Conservation (phyloP, 2,113 vertebrate genomes). For the Electrona antarctica region DNA sequence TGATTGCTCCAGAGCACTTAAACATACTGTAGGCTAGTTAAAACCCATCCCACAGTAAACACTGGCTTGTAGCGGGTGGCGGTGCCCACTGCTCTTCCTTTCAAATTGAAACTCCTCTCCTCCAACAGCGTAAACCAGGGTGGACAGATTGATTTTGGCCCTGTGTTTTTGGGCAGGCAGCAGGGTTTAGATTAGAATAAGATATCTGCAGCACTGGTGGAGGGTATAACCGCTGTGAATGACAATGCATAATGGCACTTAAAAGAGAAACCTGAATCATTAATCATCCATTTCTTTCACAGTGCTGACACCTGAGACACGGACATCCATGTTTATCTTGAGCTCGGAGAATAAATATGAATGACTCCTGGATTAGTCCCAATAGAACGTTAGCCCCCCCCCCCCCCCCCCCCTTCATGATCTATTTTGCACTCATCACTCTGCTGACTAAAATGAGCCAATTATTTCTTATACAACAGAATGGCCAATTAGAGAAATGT, state of each 20-base stretch:
- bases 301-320: constrained; percentile 82
- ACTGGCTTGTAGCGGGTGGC: neutral
- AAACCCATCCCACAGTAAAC: constrained; percentile 6
- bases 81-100: constrained; percentile 30
- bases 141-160: constrained; percentile 48
- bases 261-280: constrained; percentile 80
- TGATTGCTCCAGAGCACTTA: neutral
- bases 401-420: constrained; percentile 79
- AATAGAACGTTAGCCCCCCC: constrained; percentile 80
- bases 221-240: constrained; percentile 64
- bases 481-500: constrained; percentile 87
- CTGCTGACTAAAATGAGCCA: constrained; percentile 90
- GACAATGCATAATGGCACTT: constrained; percentile 74
- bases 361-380: constrained; percentile 89
- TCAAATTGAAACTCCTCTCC: constrained; percentile 36
- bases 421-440: constrained; percentile 90
- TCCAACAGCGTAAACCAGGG: constrained; percentile 20
- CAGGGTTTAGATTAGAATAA: constrained; percentile 42
- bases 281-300: constrained; percentile 89
- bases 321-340: constrained; percentile 88
- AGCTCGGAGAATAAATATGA: constrained; percentile 87
- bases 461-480: constrained; percentile 88
- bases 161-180: constrained; percentile 37
- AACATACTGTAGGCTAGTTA: neutral
- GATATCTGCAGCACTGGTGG: constrained; percentile 49